Conservation (phyloP, 2,113 vertebrate genomes). For the Rafetus swinhoei region DNA sequence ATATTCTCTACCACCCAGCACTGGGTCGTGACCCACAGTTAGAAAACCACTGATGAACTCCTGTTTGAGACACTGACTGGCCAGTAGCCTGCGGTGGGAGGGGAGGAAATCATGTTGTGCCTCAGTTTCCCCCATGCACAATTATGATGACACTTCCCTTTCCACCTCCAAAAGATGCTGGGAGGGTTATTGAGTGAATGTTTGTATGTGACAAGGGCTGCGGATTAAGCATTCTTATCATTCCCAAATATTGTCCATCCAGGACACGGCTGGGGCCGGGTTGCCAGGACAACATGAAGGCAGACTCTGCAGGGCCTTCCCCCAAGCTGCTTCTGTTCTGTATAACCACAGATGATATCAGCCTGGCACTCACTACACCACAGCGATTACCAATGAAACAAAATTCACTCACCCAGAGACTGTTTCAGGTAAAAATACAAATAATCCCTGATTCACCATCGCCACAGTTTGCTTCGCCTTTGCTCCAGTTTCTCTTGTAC, state of each 20-base stretch:
- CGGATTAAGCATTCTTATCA: not conserved
- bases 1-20: too few relatives aligned
- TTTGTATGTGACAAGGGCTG: not conserved
- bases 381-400: not conserved
- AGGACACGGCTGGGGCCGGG: too few relatives aligned
- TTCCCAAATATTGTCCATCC: not conserved
- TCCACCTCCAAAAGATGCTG: not conserved
- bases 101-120: not conserved
- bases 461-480: not conserved
- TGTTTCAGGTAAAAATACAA: not conserved
- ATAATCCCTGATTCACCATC: not conserved
- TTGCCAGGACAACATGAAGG: not conserved
- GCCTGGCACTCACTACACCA: not conserved
- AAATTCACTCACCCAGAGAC: not conserved
- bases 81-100: not conserved
- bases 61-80: not conserved
- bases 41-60: not conserved
- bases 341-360: not conserved
- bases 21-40: too few relatives aligned
- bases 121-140: not conserved
- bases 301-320: not conserved
- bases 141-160: not conserved
- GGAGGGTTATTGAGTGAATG: not conserved
- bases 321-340: not conserved
- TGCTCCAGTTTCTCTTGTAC: not conserved